These are phyloP conservation scores for Manduca sexta DNA, from an alignment of 1,140 invertebrate species.

Conservation along the genomic window DNA sequence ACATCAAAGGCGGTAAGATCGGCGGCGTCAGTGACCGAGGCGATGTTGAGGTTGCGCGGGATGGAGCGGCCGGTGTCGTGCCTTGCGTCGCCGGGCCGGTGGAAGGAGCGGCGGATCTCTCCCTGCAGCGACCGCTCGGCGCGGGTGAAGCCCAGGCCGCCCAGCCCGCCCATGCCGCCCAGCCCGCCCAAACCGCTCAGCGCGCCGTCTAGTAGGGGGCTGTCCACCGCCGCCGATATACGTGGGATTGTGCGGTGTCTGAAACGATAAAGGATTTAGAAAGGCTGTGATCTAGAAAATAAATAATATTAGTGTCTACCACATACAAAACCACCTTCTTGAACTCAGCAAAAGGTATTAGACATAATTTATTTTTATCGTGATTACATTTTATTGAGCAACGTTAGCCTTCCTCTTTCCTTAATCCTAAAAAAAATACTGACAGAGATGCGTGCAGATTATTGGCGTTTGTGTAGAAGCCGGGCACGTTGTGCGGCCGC, in stretches of 20 bases:
- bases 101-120: slow-evolving; percentile 56
- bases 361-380: no score
- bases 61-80: slow-evolving; percentile 42
- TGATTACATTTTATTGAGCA: no score
- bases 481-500: slow-evolving; percentile 61
- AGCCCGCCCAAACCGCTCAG: slow-evolving; percentile 5
- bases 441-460: slow-evolving; percentile 36
- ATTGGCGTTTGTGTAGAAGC: slow-evolving; percentile 46
- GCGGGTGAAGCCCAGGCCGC: slow-evolving; percentile 26
- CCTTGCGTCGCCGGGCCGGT: slow-evolving; percentile 20
- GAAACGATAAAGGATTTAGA: no score
- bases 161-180: slow-evolving; percentile 4
- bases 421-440: slow-evolving; percentile 10
- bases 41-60: slow-evolving; percentile 53
- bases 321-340: neutral
- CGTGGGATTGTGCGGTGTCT: slow-evolving; percentile 67
- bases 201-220: slow-evolving; percentile 30
- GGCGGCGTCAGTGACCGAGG: slow-evolving; percentile 19
- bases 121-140: slow-evolving; percentile 35
- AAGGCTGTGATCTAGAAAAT: no score
- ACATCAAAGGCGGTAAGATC: neutral
- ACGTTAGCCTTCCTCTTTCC: neutral
- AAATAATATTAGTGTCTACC: no score
- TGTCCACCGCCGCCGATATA: slow-evolving; percentile 53
- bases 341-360: no score